phyloP scores from a whole-genome alignment of 53 echinoderm and acorn worm species.

The Crossaster papposus region DNA sequence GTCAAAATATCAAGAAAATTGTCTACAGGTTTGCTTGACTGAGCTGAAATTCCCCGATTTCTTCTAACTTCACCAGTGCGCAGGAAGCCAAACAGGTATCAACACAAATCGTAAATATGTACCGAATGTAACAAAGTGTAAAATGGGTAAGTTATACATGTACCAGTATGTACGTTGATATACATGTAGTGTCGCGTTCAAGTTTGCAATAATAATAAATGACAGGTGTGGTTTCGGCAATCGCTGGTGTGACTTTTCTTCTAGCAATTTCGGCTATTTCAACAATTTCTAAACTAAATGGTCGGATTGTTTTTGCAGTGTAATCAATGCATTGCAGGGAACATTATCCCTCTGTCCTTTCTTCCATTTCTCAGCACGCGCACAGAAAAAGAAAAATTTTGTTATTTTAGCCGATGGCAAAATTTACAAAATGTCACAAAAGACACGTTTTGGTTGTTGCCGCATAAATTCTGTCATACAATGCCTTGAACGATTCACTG shows the following conservation, averaged over 20 bases:
- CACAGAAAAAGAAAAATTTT: background rate
- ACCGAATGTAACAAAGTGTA: no score
- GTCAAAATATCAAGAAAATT: no score
- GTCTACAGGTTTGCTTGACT: no score
- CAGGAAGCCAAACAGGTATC: no score
- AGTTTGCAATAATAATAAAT: background rate
- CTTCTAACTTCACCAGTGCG: no score
- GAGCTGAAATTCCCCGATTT: no score
- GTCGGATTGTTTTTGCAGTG: background rate
- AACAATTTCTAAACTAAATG: background rate
- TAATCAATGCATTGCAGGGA: background rate
- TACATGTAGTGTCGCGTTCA: background rate
- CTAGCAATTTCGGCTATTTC: background rate
- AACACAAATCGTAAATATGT: no score
- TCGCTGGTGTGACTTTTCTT: background rate
- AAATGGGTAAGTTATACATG: no score
- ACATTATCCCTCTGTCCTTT: background rate
- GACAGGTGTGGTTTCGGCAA: background rate
- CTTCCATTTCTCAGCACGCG: background rate
- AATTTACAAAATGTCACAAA: conserved; percentile 4
- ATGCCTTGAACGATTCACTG: background rate
- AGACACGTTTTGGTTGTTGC: conserved; percentile 30
- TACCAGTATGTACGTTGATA: background rate
- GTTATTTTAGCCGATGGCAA: conserved; percentile 2
- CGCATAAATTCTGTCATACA: background rate